Evolutionary conservation across 2,888 invertebrate species (phyloP).

Genomic region (Lepidocyrtinus sp.): DNA sequence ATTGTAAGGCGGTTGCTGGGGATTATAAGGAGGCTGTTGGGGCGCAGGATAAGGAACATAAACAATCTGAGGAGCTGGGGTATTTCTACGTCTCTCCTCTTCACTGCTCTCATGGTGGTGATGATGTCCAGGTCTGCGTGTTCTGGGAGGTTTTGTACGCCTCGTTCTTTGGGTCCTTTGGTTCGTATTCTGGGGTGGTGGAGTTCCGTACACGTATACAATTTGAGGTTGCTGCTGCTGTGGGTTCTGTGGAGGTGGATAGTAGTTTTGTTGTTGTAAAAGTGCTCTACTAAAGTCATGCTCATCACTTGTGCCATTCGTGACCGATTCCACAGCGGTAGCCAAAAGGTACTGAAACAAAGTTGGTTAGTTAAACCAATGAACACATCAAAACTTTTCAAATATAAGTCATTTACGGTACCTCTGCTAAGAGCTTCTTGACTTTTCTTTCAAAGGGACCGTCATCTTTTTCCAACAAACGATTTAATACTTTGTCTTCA

Average conservation of each 20-base stretch:
- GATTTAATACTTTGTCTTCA: conserved; percentile 32
- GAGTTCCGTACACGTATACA: conserved; percentile 55
- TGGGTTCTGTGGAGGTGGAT: conserved; percentile 16
- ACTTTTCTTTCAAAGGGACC: conserved; percentile 43
- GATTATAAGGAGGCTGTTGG: conserved; percentile 1
- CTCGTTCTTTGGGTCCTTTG: conserved; percentile 16
- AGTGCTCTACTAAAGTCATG: background rate
- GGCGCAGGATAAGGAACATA: conserved; percentile 13
- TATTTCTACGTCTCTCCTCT: conserved; percentile 7
- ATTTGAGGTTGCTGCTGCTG: conserved; percentile 45
- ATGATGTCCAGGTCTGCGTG: conserved; percentile 23
- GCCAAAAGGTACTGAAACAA: conserved; percentile 35
- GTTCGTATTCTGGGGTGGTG: conserved; percentile 32
- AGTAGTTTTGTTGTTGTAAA: conserved; percentile 17
- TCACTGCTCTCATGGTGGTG: conserved; percentile 45
- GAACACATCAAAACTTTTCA: too few species aligned
- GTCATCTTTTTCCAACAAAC: conserved; percentile 30
- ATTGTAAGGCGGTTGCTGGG: background rate
- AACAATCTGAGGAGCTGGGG: conserved; percentile 19
- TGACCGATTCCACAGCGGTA: conserved; percentile 28
- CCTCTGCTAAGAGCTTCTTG: conserved; percentile 43
- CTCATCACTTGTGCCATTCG: conserved; percentile 2
- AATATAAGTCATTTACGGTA: background rate
- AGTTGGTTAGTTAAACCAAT: background rate
- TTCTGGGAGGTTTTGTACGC: background rate